phyloP scores from a whole-genome alignment of 2,113 vertebrate species.

The Benthochromis sp. region DNA sequence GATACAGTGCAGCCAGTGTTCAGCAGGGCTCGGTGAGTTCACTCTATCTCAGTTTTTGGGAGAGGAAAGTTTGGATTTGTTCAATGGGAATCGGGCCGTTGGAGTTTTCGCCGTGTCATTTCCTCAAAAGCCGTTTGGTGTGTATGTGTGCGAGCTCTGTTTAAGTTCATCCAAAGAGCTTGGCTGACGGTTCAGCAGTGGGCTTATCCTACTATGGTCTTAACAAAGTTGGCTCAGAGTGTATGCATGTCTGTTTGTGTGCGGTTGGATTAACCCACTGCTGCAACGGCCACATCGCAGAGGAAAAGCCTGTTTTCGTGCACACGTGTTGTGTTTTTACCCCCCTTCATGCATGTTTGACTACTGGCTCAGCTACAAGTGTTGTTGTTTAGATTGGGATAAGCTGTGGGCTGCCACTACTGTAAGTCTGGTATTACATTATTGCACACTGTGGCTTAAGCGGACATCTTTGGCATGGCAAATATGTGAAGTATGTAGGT shows the following conservation, averaged over 20 bases:
- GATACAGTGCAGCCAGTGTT: constrained; percentile 40
- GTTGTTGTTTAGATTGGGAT: constrained; percentile 43
- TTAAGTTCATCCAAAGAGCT: constrained; percentile 15
- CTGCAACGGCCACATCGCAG: background rate
- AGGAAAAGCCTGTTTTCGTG: background rate
- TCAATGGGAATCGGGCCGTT: background rate
- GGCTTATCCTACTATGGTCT: constrained; percentile 10
- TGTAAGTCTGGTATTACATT: constrained; percentile 25
- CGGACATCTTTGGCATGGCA: constrained; percentile 48
- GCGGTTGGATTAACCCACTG: background rate
- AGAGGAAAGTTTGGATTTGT: background rate
- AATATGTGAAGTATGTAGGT: constrained; percentile 54
- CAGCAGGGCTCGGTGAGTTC: constrained; percentile 7
- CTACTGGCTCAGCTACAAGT: background rate
- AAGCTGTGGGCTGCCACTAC: constrained; percentile 25
- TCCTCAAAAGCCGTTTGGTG: background rate
- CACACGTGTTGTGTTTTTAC: background rate
- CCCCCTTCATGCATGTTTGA: background rate
- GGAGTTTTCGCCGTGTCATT: constrained; percentile 7
- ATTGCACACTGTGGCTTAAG: constrained; percentile 22
- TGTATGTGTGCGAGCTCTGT: background rate
- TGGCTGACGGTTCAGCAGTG: background rate
- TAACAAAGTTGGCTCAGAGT: background rate
- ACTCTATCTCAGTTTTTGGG: background rate
- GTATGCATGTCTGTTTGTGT: background rate